Evolutionary conservation across 2,797 vertebrate species (phyloP), one percentile per base, ranked within the genome.

Genomic region (Helicolenus hilgendorfi): DNA sequence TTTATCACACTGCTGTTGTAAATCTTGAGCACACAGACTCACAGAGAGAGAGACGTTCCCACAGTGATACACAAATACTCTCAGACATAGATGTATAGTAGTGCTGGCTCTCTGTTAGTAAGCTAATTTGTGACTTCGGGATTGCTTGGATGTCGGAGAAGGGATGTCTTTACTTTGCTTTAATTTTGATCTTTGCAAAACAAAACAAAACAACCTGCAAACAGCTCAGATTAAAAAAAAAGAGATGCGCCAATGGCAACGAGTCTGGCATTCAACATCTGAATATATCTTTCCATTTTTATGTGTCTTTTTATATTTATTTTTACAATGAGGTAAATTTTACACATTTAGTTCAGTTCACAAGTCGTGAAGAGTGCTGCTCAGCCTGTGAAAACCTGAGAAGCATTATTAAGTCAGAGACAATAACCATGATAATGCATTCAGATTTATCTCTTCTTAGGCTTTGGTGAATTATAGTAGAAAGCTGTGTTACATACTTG

Each of bases 1-100:
- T 92, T 95, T 92, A 96, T 95, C 93, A 71, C 69, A 41, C 71
- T 73, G 88, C 84, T 89, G 88, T 84, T 94, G 83, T 92, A 77
- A 85, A 87, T 90, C 79, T 81, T 36, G 55, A 75, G 38, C 64
- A 63, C 29, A 58, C 27, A 68, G 33, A 71, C 55, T 72, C 81
- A 75, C 62, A 58, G 11, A 79, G 11, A 76, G 24, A 13, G 4
- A 56, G 7, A 70, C 31, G 33, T 55, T 29, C 55, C 62, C 53
- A 63, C 29, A 62, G 65, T 11, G 14, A 74, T 56, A 18, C 53
- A 58, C 15, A 81, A 45, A 84, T 38, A 71, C 20, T 26, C 53
- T 53, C 31, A 13, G n/a, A 74, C 35, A n/a, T 20, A 53, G 79
- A 69, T 86, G 53, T 33, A 38, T 0, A 33, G 22, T 8, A 8